phyloP scores from a whole-genome alignment of 2,797 vertebrate species.

The Adelosebastes latens region DNA sequence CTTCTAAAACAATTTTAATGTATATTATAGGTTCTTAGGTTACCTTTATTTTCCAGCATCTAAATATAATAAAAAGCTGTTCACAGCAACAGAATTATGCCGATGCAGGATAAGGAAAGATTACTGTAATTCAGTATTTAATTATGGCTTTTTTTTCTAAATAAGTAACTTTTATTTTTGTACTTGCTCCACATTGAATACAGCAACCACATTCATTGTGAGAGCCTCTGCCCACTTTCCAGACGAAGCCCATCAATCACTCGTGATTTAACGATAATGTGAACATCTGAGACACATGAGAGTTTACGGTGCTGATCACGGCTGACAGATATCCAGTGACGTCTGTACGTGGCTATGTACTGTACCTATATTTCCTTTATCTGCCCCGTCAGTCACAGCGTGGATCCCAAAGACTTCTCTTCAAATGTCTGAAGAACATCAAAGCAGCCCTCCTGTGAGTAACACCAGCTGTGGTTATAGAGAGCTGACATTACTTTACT shows the following conservation, averaged over 20 bases:
- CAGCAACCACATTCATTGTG: neutral
- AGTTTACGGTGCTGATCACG: slow-evolving; percentile 24
- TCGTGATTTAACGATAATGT: slow-evolving; percentile 27
- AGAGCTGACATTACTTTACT: slow-evolving; percentile 74
- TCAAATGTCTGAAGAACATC: slow-evolving; percentile 62
- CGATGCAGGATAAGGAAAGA: neutral
- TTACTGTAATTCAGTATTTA: neutral
- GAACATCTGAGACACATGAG: slow-evolving; percentile 28
- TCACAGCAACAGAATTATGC: neutral
- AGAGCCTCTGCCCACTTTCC: neutral
- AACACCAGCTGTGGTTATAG: slow-evolving; percentile 66
- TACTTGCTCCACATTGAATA: neutral
- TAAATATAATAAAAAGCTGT: neutral
- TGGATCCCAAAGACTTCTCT: slow-evolving; percentile 31
- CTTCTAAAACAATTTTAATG: neutral
- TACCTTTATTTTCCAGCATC: neutral
- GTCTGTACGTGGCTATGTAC: neutral
- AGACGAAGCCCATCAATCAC: slow-evolving; percentile 19
- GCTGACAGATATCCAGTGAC: slow-evolving; percentile 23
- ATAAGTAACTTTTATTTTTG: neutral
- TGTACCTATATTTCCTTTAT: slow-evolving; percentile 25
- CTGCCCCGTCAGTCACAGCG: slow-evolving; percentile 33
- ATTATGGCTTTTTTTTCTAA: neutral
- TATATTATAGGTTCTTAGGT: neutral
- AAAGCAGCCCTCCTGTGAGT: slow-evolving; percentile 69